Base-by-base conservation (phyloP, 2,113 vertebrate genomes). In the Python bivittatus region DNA sequence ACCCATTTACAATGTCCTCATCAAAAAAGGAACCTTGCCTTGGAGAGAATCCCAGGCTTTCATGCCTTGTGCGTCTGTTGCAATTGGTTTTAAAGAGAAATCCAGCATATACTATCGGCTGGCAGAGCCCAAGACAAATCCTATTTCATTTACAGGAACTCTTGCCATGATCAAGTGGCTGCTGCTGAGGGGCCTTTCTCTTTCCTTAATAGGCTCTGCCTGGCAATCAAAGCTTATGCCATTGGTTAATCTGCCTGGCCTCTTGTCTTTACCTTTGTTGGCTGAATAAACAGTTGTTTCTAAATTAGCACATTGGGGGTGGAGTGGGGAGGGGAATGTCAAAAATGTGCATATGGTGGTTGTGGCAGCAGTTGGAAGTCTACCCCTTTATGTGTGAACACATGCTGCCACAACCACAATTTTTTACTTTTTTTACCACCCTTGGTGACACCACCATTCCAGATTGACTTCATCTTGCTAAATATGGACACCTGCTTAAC, bases 141-240 rank as follows among this genome's bases (percentile, higher is more conserved):
- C 1, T 25, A 29, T 93, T 96, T 96, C 64, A 91, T 91, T 89
- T 92, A 17, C 84, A 85, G 52, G 4, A 1, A 91, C 85, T 27
- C 44, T 72, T 64, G 60, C 79, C 86, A 13, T 91, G 53, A 3
- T 17, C 22, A 23, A 92, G 54, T 90, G 11, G 92, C 96, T 94
- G 90, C 88, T 94, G 54, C 20, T 90, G 0, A 13, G n/a, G 68
- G 5, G 6, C n/a, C 15, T 1, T 72, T 44, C 15, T n/a, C 58
- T 91, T 88, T 94, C 90, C 90, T 96, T 92, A 95, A 85, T 92
- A 94, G 91, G 48, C 60, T 92, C 25, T 6, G 84, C 52, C 58
- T 89, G 90, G 58, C 92, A 93, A 93, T 92, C 88, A 92, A 93
- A 87, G 60, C 38, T 87, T 91, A 72, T 84, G 88, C 52, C 93